Percentiles rank a stretch among this genome's conserved stretches.
Evolutionary conservation across 2,888 invertebrate species (phyloP).

Genomic region (Sesia apiformis): DNA sequence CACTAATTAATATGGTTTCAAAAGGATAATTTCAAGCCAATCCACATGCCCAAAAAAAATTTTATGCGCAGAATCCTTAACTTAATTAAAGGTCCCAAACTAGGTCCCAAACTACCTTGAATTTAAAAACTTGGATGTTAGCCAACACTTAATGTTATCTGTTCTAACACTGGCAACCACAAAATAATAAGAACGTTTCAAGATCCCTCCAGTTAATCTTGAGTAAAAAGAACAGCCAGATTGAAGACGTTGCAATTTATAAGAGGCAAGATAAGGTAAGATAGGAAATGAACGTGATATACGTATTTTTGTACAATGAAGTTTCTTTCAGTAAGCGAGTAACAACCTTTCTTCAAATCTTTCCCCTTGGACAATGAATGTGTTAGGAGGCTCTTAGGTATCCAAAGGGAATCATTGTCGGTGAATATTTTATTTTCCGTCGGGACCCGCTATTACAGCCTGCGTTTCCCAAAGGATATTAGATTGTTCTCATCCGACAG

Average conservation of each 20-base stretch:
- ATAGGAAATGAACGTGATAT: neutral
- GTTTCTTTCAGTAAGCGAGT: neutral
- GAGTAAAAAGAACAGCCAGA: neutral
- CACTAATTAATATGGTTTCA: too few relatives aligned
- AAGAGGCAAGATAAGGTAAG: neutral
- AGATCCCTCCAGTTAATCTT: neutral
- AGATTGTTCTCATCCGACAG: constrained; percentile 29
- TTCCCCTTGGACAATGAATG: constrained; percentile 12
- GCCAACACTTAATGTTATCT: neutral
- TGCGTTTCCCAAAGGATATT: constrained; percentile 48
- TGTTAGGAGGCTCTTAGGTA: constrained; percentile 19
- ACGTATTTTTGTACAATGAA: neutral
- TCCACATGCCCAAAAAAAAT: too few relatives aligned
- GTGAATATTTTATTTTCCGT: constrained; percentile 49
- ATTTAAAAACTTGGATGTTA: neutral
- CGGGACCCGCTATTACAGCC: constrained; percentile 36
- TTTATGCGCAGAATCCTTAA: too few relatives aligned
- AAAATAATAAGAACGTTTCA: neutral
- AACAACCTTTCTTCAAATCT: neutral
- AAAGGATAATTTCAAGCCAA: too few relatives aligned
- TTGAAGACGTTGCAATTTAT: neutral
- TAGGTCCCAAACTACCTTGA: too few relatives aligned
- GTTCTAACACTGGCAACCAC: neutral
- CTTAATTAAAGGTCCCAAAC: too few relatives aligned
- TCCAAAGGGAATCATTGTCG: constrained; percentile 26